phyloP scores from a whole-genome alignment of 2,113 vertebrate species.

The Ranitomeya variabilis region DNA sequence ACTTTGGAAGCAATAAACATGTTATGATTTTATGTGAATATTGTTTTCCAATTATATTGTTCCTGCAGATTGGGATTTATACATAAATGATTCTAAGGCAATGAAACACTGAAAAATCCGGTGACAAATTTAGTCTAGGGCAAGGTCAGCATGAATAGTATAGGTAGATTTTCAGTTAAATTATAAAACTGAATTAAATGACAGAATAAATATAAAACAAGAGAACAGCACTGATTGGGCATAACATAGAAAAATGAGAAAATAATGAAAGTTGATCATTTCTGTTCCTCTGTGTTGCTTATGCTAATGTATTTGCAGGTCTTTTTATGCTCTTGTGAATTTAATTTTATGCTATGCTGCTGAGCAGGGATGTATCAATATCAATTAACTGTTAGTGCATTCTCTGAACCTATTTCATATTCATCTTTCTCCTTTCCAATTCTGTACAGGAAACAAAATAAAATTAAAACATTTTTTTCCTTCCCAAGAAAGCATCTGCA shows the following conservation, averaged over 20 bases:
- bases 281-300: conserved; percentile 48
- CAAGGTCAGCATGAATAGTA: conserved; percentile 48
- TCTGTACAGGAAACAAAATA: conserved; percentile 48
- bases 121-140: conserved; percentile 49
- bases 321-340: conserved; percentile 60
- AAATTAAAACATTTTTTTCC: conserved; percentile 57
- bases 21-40: conserved; percentile 18
- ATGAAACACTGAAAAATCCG: conserved; percentile 47
- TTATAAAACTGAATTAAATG: conserved; percentile 60
- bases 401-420: conserved; percentile 50
- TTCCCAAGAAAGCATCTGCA: conserved; percentile 54
- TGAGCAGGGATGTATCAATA: conserved; percentile 60
- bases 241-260: conserved; percentile 63
- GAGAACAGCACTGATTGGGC: conserved; percentile 56
- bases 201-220: conserved; percentile 57
- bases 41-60: conserved; percentile 43
- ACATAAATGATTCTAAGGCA: conserved; percentile 6
- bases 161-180: conserved; percentile 55
- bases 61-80: conserved; percentile 36
- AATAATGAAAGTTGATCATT: conserved; percentile 58
- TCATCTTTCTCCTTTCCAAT: conserved; percentile 57
- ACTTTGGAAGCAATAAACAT: conserved; percentile 36
- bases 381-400: conserved; percentile 58
- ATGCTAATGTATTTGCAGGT: conserved; percentile 51
- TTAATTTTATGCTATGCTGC: conserved; percentile 58